Conservation (phyloP, 2,797 vertebrate genomes). For the Geotria australis region DNA sequence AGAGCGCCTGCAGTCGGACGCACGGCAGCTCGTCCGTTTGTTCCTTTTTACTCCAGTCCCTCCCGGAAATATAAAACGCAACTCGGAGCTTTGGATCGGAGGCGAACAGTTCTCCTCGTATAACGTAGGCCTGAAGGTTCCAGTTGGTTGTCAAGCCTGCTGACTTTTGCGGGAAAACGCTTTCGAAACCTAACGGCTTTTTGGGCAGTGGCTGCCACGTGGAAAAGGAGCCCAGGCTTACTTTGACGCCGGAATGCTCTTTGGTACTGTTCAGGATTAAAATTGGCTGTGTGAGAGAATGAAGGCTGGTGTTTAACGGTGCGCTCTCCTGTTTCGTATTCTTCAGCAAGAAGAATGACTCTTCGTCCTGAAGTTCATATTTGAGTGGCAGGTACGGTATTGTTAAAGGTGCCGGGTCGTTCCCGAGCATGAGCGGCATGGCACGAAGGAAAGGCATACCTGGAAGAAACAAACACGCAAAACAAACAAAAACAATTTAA, state of each 20-base stretch:
- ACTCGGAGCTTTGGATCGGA: slow-evolving; percentile 58
- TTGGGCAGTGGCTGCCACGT: slow-evolving; percentile 51
- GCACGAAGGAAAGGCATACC: too few relatives aligned
- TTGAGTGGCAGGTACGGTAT: slow-evolving; percentile 32
- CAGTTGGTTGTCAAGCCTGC: slow-evolving; percentile 73
- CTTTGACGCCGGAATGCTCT: slow-evolving; percentile 62
- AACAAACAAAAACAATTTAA: too few relatives aligned
- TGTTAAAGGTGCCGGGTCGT: too few relatives aligned
- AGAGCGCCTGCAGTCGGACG: slow-evolving; percentile 57
- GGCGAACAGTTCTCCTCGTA: slow-evolving; percentile 46
- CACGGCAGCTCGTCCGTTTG: slow-evolving; percentile 54
- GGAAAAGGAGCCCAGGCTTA: slow-evolving; percentile 56
- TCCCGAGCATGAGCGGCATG: too few relatives aligned
- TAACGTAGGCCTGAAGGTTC: slow-evolving; percentile 84
- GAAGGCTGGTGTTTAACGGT: too few relatives aligned
- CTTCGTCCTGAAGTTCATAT: slow-evolving; percentile 73
- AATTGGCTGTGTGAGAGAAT: slow-evolving; percentile 7
- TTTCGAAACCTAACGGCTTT: slow-evolving; percentile 62
- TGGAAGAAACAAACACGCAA: too few relatives aligned
- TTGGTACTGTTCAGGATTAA: slow-evolving; percentile 94
- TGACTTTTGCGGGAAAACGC: slow-evolving; percentile 43
- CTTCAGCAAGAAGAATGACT: slow-evolving; percentile 76
- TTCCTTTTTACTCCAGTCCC: slow-evolving; percentile 81
- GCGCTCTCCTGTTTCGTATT: slow-evolving; percentile 15
- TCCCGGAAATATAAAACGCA: slow-evolving; percentile 73